These are phyloP conservation scores for Drosophila sordidula DNA, from an alignment of 2,888 invertebrate species.

Conservation along the genomic window DNA sequence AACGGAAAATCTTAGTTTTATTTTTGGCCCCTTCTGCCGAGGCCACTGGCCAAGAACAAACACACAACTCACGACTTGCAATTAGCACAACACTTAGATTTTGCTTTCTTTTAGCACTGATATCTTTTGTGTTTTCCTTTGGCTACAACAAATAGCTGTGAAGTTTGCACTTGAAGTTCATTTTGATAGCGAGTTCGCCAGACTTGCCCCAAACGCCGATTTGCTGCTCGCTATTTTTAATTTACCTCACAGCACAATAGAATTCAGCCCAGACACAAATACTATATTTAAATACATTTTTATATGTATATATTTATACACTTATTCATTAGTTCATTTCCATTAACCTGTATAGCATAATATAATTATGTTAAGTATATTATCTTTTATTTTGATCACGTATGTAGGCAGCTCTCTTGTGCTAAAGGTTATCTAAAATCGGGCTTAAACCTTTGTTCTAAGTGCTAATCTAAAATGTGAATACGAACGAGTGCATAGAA, in stretches of 20 bases:
- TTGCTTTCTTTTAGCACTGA: slow-evolving; percentile 19
- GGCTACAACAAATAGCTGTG: not conserved
- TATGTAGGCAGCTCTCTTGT: not conserved
- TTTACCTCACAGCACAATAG: slow-evolving; percentile 15
- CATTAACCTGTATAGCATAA: too few relatives aligned
- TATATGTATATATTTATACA: slow-evolving; percentile 8
- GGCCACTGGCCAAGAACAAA: slow-evolving; percentile 11
- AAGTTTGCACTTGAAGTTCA: slow-evolving; percentile 6
- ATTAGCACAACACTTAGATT: slow-evolving; percentile 32
- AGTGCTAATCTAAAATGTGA: slow-evolving; percentile 4
- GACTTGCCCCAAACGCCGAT: too few relatives aligned
- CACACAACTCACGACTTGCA: slow-evolving; percentile 3
- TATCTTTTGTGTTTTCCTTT: slow-evolving; percentile 2
- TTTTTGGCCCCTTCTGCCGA: slow-evolving; percentile 2
- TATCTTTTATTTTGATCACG: too few relatives aligned
- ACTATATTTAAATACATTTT: not conserved
- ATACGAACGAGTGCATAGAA: not conserved
- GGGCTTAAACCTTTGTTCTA: not conserved
- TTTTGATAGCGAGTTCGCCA: slow-evolving; percentile 2
- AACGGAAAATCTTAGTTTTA: not conserved
- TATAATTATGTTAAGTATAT: too few relatives aligned
- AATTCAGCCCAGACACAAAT: slow-evolving; percentile 5
- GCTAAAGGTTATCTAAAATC: not conserved
- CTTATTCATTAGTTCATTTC: slow-evolving; percentile 1
- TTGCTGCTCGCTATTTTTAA: slow-evolving; percentile 36